A percentile compares a stretch with the other conserved stretches of the same genome.
These are phyloP conservation scores for Atlantisia rogersi DNA, from an alignment of 2,113 vertebrate species.

Conservation along the genomic window DNA sequence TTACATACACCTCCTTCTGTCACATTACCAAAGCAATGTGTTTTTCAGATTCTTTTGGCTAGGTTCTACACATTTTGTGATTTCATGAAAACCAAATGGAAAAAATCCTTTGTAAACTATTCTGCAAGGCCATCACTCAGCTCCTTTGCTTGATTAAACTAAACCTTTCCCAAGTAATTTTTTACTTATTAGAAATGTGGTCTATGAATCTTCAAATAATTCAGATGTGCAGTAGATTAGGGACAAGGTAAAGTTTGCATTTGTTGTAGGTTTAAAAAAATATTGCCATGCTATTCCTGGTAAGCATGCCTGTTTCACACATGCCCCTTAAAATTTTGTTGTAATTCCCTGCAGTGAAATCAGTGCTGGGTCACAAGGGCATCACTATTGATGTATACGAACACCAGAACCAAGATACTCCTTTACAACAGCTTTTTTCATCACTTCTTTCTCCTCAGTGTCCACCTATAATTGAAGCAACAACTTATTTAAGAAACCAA, in stretches of 20 bases:
- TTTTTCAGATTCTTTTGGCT: background rate
- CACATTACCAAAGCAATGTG: background rate
- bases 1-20: background rate
- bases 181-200: background rate
- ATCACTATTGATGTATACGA: background rate
- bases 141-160: background rate
- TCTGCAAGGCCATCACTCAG: background rate
- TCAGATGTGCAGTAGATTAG: background rate
- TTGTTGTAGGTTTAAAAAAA: background rate
- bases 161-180: background rate
- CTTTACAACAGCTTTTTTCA: background rate
- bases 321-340: background rate
- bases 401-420: background rate
- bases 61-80: background rate
- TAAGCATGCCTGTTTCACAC: background rate
- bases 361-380: background rate
- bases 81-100: background rate
- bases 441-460: background rate
- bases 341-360: background rate
- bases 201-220: background rate
- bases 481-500: background rate
- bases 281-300: background rate
- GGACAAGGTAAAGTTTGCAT: background rate
- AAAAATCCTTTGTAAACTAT: background rate
- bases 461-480: background rate